These are phyloP conservation scores for Dynastes grantii DNA, from an alignment of 2,888 invertebrate genomes.

Conservation along the genomic window DNA sequence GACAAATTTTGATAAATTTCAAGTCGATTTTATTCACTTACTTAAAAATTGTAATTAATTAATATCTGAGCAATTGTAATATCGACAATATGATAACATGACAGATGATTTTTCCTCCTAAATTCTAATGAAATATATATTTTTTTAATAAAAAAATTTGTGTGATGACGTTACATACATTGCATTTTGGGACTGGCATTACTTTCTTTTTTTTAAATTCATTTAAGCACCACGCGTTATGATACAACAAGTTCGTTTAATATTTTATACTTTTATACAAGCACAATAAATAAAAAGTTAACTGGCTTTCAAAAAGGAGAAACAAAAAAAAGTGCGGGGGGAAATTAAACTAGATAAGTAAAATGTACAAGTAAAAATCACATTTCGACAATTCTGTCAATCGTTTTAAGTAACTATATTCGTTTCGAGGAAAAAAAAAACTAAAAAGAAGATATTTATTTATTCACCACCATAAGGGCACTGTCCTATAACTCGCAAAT, in stretches of 20 bases:
- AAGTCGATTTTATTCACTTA: conserved; percentile 4
- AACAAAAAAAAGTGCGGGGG: conserved; percentile 6
- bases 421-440: conserved; percentile 4
- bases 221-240: conserved; percentile 52
- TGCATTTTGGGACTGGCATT: conserved; percentile 56
- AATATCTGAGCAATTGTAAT: conserved; percentile 29
- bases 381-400: conserved; percentile 57
- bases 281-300: conserved; percentile 63
- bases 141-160: too few relatives aligned
- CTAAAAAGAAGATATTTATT: not conserved
- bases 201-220: conserved; percentile 47
- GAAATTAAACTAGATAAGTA: conserved; percentile 61
- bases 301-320: conserved; percentile 65
- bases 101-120: not conserved
- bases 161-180: not conserved
- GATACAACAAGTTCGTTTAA: conserved; percentile 18
- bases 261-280: conserved; percentile 53
- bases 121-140: conserved; percentile 33
- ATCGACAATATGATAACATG: conserved; percentile 12
- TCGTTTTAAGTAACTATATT: conserved; percentile 48
- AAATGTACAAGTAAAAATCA: conserved; percentile 67
- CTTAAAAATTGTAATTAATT: conserved; percentile 1
- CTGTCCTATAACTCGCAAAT: conserved; percentile 65
- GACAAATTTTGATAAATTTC: conserved; percentile 48
- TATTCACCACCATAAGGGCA: conserved; percentile 68